Base-by-base conservation (phyloP, 2,797 vertebrate genomes). In the Danio kyathit region DNA sequence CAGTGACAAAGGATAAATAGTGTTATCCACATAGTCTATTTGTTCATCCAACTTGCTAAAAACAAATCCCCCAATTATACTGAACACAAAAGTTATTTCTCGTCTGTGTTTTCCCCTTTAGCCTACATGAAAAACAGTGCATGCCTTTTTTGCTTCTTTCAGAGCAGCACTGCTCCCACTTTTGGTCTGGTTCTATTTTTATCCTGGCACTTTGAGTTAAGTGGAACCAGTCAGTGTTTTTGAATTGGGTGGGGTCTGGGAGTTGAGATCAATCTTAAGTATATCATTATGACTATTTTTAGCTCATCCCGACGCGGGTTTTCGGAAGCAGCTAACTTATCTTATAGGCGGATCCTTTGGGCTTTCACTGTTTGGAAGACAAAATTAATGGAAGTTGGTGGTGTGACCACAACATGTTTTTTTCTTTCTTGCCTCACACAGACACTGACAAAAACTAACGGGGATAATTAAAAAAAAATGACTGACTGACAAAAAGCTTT, bases 231-330 rank as follows among this genome's bases (percentile, higher is more conserved):
- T 29, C 64, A n/a, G 64, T 59, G 54, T 59, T 41, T 11, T 29
- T 76, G 7, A 61, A 70, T 54, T 57, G 76, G 82, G 76, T 73
- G n/a, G 69, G 74, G 46, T 71, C 59, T 46, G 13, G 14, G 43
- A 56, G 61, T 10, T 40, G 4, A 48, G 54, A 64, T 29, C 64
- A 54, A 21, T 41, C 52, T 74, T 16, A 63, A 43, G 56, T 16
- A 60, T 70, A 61, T 79, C 65, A 71, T 60, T 49, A 57, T 21
- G 19, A n/a, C 73, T 73, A 75, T 73, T 79, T 84, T 79, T 75
- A 82, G 66, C 49, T 63, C 54, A 57, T n/a, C 12, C 41, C 2
- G 12, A 59, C 19, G 5, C 41, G 11, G 67, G 6, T 10, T 1
- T 78, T 60, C 14, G 72, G 69, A 57, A 66, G 74, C 29, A 48